Conservation (phyloP, 1,140 invertebrate genomes). For the Drosophila grimshawi region DNA sequence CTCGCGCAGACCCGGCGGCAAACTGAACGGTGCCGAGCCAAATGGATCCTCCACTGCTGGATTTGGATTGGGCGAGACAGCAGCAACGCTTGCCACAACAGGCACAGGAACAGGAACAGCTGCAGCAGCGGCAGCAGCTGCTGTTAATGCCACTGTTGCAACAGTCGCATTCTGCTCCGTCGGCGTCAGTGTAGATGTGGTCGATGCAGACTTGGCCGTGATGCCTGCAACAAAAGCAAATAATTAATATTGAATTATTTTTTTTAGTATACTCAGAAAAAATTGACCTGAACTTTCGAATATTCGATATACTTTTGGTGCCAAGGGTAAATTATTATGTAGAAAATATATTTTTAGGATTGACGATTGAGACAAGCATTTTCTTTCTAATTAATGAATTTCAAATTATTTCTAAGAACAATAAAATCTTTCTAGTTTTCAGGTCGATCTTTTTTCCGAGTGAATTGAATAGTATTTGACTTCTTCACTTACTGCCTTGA, state of each 20-base stretch:
- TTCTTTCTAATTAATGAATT: no score
- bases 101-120: constrained; percentile 50
- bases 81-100: constrained; percentile 3
- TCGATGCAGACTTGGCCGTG: constrained; percentile 81
- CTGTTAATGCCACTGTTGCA: constrained; percentile 7
- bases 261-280: neutral
- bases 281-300: neutral
- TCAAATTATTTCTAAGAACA: no score
- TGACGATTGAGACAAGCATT: no score
- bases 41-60: constrained; percentile 90
- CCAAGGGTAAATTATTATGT: no score
- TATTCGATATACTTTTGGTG: neutral
- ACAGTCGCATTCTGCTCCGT: constrained; percentile 64
- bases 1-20: constrained; percentile 87
- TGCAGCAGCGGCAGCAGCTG: constrained; percentile 69
- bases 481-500: constrained; percentile 89
- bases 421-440: no score
- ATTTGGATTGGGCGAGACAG: constrained; percentile 56
- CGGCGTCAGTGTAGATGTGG: constrained; percentile 81
- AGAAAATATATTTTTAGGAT: no score
- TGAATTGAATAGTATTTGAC: no score
- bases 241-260: neutral
- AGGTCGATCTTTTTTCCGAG: no score
- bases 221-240: constrained; percentile 54
- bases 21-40: constrained; percentile 91